phyloP scores from a whole-genome alignment of 2,113 vertebrate species.

The Empidonax traillii region DNA sequence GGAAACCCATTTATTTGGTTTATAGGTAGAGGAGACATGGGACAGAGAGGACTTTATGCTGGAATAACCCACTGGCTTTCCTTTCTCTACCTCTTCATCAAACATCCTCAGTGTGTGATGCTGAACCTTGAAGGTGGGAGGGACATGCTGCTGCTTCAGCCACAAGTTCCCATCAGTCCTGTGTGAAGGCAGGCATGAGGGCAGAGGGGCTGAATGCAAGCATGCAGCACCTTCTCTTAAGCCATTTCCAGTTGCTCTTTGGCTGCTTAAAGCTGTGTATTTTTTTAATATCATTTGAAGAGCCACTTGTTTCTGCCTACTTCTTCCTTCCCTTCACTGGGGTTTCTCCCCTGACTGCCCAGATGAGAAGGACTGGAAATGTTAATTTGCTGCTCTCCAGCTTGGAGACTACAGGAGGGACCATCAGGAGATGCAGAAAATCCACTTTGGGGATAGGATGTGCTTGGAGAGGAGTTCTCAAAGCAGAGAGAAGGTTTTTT shows the following conservation, averaged over 20 bases:
- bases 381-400: neutral
- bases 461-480: rapidly evolving
- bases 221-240: neutral
- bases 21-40: neutral
- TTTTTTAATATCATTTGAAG: neutral
- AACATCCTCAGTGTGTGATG: neutral
- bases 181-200: neutral
- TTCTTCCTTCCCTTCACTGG: neutral
- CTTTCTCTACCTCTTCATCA: neutral
- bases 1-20: neutral
- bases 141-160: neutral
- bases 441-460: neutral
- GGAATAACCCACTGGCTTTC: neutral
- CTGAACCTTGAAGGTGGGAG: neutral
- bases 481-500: neutral
- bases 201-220: neutral
- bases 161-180: neutral
- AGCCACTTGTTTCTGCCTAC: neutral
- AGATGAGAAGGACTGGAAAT: neutral
- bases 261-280: neutral
- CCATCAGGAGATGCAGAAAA: neutral
- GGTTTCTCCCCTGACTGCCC: neutral
- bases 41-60: neutral
- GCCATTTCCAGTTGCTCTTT: neutral
- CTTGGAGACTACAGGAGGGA: neutral